A percentile compares a stretch with the other conserved stretches of the same genome.
Evolutionary conservation across 1,140 invertebrate genomes (phyloP).

Genomic region (Zaprionus lachaisei): DNA sequence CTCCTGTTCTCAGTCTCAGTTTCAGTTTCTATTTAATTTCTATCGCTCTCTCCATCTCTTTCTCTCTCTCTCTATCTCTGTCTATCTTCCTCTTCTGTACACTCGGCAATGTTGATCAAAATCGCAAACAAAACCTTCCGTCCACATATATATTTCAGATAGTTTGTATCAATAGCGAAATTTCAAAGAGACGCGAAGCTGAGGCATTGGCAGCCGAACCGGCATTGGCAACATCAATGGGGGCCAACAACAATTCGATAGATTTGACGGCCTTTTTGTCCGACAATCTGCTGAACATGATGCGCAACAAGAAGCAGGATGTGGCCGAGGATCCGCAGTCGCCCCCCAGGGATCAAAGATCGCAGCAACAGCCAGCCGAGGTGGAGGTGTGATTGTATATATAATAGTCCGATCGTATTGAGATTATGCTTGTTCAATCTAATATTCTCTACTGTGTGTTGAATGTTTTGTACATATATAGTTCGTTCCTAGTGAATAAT

Average conservation of each 20-base stretch:
- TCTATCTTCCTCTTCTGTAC: conserved; percentile 14
- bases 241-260: neutral
- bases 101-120: conserved; percentile 62
- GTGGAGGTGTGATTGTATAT: conserved; percentile 28
- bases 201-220: conserved; percentile 46
- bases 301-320: conserved; percentile 44
- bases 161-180: conserved; percentile 79
- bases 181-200: conserved; percentile 60
- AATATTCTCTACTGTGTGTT: neutral
- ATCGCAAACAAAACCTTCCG: conserved; percentile 66
- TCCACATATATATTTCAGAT: conserved; percentile 77
- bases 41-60: neutral
- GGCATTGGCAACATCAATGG: conserved; percentile 11
- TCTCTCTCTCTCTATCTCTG: neutral
- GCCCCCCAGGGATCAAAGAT: neutral
- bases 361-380: conserved; percentile 25
- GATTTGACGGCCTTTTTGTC: conserved; percentile 50
- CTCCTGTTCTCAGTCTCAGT: neutral
- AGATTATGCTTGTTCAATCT: neutral
- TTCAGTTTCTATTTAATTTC: neutral
- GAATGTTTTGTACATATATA: conserved; percentile 33
- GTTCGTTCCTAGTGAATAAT: conserved; percentile 17
- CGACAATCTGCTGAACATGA: conserved; percentile 41
- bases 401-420: neutral
- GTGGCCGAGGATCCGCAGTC: conserved; percentile 14